Evolutionary conservation across 2,888 invertebrate species (phyloP), one percentile per base, ranked within the genome.

Genomic region (Willowsia nigromaculata): DNA sequence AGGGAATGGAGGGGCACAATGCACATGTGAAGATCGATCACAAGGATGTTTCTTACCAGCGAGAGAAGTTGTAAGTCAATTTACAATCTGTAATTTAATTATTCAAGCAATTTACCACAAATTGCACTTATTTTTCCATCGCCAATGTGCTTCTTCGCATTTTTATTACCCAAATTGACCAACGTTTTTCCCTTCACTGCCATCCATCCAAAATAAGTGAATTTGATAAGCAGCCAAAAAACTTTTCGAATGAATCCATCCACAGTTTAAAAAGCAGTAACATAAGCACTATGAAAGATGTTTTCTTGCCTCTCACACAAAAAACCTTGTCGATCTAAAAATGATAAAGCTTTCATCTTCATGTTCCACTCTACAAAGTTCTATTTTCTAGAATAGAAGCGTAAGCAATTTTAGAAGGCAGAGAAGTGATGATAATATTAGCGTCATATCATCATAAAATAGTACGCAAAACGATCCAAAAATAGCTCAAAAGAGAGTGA

Each of bases 171-270:
- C 15, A 53, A 53, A 15, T 53, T 65, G n/a, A 68, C 62, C 40
- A 56, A 37, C 22, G n/a, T n/a, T 59, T 25, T 82, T 22, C 43
- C 43, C 13, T 27, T 59, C 33, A n/a, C 37, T 68, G 9, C n/a
- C 25, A n/a, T 15, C n/a, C 13, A 30, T 1, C 15, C 11, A 22
- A 22, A 27, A 53, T 33, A 56, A 40, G 1, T 80, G 80, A 40
- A 62, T 82, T 87, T 88, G 87, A 88, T 88, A 82, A 81, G 82
- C 87, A 82, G 87, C 87, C 87, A 88, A 82, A 74, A 37, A 88
- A 88, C 18, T 81, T 71, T 88, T 43, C 82, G 56, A 82, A 82
- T 88, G 87, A 88, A 88, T 88, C 87, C 81, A 37, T 86, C 81
- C 65, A 56, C 81, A 56, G n/a, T n/a, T n/a, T n/a, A n/a, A n/a